A percentile compares a stretch with the other conserved stretches of the same genome.
phyloP scores from a whole-genome alignment of 1,140 invertebrate species.

The Grapholita molesta region DNA sequence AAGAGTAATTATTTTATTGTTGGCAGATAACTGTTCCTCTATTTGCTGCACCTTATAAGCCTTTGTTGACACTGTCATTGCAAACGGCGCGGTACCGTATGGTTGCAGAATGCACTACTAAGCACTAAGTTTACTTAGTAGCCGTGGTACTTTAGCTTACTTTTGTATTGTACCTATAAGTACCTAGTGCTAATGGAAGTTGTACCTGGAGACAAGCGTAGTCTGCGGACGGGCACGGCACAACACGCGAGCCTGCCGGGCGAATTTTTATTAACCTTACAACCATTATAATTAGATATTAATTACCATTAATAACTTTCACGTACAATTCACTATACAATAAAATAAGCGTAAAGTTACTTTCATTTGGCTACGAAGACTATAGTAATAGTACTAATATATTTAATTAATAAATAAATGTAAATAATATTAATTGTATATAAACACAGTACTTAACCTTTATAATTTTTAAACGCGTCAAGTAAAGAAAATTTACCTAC shows the following conservation, averaged over 20 bases:
- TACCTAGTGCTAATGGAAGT: not conserved
- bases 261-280: not conserved
- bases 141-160: not conserved
- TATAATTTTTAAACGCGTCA: too few species aligned
- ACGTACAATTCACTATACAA: not conserved
- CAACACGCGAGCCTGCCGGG: not conserved
- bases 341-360: not conserved
- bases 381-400: too few species aligned
- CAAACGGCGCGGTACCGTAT: not conserved
- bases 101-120: not conserved
- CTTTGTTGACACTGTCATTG: not conserved
- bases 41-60: not conserved
- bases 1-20: not conserved
- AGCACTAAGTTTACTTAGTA: not conserved
- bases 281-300: conserved; percentile 2
- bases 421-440: too few species aligned
- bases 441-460: too few species aligned
- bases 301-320: not conserved
- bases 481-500: too few species aligned
- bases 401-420: too few species aligned
- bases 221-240: not conserved
- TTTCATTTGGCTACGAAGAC: not conserved
- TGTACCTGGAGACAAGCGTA: not conserved
- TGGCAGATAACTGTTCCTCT: too few species aligned
- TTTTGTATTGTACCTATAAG: not conserved